These are phyloP conservation scores for Lacanobia wlatinum DNA, from an alignment of 2,888 invertebrate genomes.

Conservation along the genomic window DNA sequence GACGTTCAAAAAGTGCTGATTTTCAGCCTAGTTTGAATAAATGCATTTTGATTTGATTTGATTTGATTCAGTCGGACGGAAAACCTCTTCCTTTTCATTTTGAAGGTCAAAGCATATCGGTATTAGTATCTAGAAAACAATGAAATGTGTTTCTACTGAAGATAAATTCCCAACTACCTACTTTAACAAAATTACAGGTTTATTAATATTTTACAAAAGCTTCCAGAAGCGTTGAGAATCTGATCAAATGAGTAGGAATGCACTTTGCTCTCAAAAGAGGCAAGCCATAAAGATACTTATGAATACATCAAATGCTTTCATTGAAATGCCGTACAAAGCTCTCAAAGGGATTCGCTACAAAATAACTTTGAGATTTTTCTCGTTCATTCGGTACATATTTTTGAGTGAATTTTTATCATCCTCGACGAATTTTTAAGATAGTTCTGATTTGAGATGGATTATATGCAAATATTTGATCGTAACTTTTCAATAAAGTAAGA, in stretches of 20 bases:
- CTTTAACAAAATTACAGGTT: not conserved
- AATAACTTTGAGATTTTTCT: constrained; percentile 49
- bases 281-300: constrained; percentile 18
- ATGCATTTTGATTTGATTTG: no score
- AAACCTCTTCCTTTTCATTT: no score
- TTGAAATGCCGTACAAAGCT: constrained; percentile 34
- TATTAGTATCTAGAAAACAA: not conserved
- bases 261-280: constrained; percentile 29
- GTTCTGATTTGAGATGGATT: not conserved
- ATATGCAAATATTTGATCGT: not conserved
- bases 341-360: constrained; percentile 36
- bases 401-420: constrained; percentile 40
- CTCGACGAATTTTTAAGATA: constrained; percentile 7
- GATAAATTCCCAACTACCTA: no score
- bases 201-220: not conserved
- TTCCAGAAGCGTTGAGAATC: not conserved
- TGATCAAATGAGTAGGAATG: constrained; percentile 27
- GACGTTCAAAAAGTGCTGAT: no score
- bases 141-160: not conserved
- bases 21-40: no score
- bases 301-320: constrained; percentile 52
- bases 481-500: not conserved
- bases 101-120: no score
- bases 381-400: constrained; percentile 40
- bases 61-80: no score